Conservation (phyloP, 2,888 invertebrate species). For the Lasioglossum figueresi region DNA sequence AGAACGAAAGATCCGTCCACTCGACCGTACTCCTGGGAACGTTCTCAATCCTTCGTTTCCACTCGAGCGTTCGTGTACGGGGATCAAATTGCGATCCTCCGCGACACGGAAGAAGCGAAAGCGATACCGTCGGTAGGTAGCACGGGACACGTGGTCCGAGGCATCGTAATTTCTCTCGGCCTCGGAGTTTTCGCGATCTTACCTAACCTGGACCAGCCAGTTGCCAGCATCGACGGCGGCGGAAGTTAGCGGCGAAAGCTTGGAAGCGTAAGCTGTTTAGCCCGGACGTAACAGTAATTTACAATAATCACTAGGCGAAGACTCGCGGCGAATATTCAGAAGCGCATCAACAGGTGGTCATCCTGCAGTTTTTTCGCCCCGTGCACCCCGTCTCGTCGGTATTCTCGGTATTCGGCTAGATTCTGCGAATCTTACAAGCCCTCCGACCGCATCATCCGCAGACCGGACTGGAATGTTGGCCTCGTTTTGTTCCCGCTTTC, state of each 20-base stretch:
- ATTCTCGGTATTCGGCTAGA: conserved; percentile 60
- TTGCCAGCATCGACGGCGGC: neutral
- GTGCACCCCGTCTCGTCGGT: conserved; percentile 53
- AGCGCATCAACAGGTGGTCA: conserved; percentile 79
- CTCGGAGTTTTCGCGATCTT: neutral
- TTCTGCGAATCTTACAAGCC: conserved; percentile 50
- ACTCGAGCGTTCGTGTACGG: conserved; percentile 65
- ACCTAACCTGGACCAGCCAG: neutral
- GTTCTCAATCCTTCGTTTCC: conserved; percentile 68
- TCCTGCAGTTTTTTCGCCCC: conserved; percentile 66
- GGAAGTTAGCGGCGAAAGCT: neutral
- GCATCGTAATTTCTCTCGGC: conserved; percentile 10
- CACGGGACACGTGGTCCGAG: neutral
- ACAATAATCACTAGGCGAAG: conserved; percentile 69
- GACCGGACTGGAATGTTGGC: neutral
- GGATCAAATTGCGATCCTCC: conserved; percentile 59
- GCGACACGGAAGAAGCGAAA: conserved; percentile 25
- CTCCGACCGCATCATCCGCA: conserved; percentile 12
- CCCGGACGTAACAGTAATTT: conserved; percentile 51
- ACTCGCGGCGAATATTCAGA: conserved; percentile 74
- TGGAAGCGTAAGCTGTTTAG: neutral
- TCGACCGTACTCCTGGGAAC: conserved; percentile 68
- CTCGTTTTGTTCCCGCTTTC: neutral
- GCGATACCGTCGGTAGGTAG: neutral
- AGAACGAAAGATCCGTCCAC: conserved; percentile 67